Evolutionary conservation across 2,113 vertebrate genomes (phyloP).

Genomic region (Barnardius zonarius): DNA sequence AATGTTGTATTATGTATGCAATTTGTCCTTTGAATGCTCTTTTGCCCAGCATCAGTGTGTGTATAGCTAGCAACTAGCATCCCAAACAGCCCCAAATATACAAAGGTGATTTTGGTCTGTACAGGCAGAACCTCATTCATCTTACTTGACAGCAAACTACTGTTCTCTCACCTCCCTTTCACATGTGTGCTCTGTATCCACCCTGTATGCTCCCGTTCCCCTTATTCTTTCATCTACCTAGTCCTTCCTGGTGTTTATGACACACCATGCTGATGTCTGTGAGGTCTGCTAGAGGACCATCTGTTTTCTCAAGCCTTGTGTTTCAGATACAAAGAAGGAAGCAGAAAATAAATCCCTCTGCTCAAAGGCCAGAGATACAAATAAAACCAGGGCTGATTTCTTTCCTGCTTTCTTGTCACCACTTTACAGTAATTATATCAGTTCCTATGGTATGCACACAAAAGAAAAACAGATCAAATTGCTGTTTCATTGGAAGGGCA

Average conservation of each 20-base stretch:
- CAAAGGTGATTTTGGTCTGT: not conserved
- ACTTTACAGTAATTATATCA: not conserved
- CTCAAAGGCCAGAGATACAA: not conserved
- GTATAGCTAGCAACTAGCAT: not conserved
- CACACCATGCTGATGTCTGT: not conserved
- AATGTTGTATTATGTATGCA: not conserved
- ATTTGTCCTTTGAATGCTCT: not conserved
- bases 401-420: not conserved
- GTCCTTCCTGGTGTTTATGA: not conserved
- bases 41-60: not conserved
- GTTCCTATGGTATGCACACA: not conserved
- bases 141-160: not conserved
- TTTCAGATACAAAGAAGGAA: not conserved
- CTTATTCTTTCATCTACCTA: not conserved
- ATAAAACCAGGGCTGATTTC: not conserved
- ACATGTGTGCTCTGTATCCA: rapidly evolving
- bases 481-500: not conserved
- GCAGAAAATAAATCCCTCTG: not conserved
- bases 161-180: not conserved
- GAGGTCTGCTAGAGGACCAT: not conserved
- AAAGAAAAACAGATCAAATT: not conserved
- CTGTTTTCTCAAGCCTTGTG: not conserved
- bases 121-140: not conserved
- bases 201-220: not conserved
- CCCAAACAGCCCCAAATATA: not conserved